Evolutionary conservation across 2,888 invertebrate species (phyloP).

Genomic region (Stenichneumon culpator): DNA sequence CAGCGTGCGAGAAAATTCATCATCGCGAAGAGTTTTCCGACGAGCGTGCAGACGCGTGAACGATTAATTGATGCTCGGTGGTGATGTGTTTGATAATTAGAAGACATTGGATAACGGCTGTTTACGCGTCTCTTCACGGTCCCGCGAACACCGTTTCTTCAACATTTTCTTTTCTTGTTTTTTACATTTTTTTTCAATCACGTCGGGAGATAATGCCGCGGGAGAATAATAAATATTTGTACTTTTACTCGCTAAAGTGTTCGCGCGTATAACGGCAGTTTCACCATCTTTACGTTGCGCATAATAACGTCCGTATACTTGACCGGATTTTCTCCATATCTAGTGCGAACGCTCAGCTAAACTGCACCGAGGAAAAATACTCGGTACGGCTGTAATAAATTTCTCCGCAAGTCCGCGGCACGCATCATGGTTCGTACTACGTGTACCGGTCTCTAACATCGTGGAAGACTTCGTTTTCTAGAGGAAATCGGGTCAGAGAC

Average conservation of each 20-base stretch:
- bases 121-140: slow-evolving; percentile 37
- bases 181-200: not conserved
- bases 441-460: slow-evolving; percentile 13
- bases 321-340: slow-evolving; percentile 53
- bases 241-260: not conserved
- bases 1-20: slow-evolving; percentile 39
- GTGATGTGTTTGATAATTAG: slow-evolving; percentile 41
- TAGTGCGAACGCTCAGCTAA: slow-evolving; percentile 20
- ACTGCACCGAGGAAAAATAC: slow-evolving; percentile 26
- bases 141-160: slow-evolving; percentile 40
- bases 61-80: slow-evolving; percentile 25
- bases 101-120: slow-evolving; percentile 55
- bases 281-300: slow-evolving; percentile 37
- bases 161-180: not conserved
- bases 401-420: slow-evolving; percentile 30
- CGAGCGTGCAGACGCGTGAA: not conserved
- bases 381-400: slow-evolving; percentile 32
- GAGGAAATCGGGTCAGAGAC: slow-evolving; percentile 40
- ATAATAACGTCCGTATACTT: slow-evolving; percentile 40
- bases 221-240: slow-evolving; percentile 5
- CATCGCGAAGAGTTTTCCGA: slow-evolving; percentile 34
- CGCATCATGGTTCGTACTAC: not conserved
- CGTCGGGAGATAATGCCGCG: not conserved
- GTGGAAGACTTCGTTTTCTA: slow-evolving; percentile 21
- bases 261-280: slow-evolving; percentile 20